Evolutionary conservation across 2,797 vertebrate genomes (phyloP).

Genomic region (Enteromius unitaeniatus): DNA sequence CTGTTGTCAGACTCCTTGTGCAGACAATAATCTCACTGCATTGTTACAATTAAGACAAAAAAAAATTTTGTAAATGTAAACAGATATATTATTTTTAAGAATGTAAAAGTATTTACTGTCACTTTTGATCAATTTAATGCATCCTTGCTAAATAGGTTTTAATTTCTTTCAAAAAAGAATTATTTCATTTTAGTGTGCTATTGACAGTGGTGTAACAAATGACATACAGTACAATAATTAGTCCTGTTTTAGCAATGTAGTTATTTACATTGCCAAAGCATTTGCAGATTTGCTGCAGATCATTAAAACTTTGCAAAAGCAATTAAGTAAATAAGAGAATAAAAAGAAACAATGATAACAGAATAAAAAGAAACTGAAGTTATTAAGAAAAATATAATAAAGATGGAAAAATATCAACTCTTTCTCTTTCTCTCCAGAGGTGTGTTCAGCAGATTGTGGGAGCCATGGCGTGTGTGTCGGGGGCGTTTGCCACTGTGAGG

Average conservation of each 20-base stretch:
- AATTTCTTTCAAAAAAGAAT: neutral
- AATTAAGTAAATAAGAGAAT: neutral
- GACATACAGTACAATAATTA: neutral
- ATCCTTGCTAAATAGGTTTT: neutral
- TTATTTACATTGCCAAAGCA: neutral
- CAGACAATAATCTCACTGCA: too few species aligned
- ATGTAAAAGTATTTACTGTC: neutral
- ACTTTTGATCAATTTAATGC: neutral
- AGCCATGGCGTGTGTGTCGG: conserved; percentile 90
- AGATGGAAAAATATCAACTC: neutral
- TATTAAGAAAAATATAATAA: neutral
- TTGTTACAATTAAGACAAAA: too few species aligned
- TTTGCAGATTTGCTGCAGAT: neutral
- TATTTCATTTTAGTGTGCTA: neutral
- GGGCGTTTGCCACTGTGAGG: conserved; percentile 88
- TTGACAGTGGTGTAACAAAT: neutral
- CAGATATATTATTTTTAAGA: neutral
- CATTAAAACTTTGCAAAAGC: neutral
- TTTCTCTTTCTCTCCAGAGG: conserved; percentile 77
- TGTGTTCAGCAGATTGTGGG: conserved; percentile 90
- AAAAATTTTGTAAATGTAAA: too few species aligned
- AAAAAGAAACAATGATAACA: neutral
- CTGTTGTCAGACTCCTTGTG: too few species aligned
- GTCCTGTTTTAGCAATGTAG: neutral
- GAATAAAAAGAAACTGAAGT: neutral